Conservation (phyloP, 2,113 vertebrate species). For the Hydrochoerus hydrochaeris region DNA sequence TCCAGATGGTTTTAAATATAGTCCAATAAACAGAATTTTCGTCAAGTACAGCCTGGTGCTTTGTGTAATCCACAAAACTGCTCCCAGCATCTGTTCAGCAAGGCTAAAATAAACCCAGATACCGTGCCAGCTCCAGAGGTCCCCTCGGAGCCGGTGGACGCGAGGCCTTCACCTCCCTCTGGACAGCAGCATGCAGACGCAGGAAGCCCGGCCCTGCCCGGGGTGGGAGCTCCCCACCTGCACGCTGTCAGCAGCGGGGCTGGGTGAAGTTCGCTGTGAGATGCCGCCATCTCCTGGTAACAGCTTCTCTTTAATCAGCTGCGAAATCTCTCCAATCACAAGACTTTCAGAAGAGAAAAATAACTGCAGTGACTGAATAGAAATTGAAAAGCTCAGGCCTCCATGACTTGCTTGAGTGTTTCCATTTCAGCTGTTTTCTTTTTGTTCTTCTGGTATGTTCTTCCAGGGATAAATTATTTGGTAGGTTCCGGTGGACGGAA, state of each 20-base stretch:
- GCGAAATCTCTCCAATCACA: not conserved
- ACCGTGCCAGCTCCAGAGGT: not conserved
- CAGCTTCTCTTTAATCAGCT: not conserved
- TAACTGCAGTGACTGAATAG: not conserved
- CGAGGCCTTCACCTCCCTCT: not conserved
- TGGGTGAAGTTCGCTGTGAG: not conserved
- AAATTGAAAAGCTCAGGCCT: not conserved
- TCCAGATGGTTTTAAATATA: not conserved
- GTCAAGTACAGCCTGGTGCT: not conserved
- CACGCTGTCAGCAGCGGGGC: not conserved
- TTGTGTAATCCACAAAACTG: not conserved
- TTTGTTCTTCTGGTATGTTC: not conserved
- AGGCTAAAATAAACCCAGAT: not conserved
- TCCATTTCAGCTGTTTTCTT: not conserved
- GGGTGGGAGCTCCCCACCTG: not conserved
- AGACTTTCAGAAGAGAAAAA: not conserved
- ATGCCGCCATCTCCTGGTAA: not conserved
- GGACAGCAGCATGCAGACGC: not conserved
- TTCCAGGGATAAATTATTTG: not conserved
- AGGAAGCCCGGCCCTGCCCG: fast-evolving
- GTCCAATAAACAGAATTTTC: not conserved
- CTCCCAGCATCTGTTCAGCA: not conserved
- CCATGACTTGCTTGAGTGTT: not conserved
- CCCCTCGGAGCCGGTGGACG: not conserved
- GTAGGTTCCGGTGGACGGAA: not conserved